Evolutionary conservation across 2,113 vertebrate species (phyloP).

Genomic region (Hoplias malabaricus): DNA sequence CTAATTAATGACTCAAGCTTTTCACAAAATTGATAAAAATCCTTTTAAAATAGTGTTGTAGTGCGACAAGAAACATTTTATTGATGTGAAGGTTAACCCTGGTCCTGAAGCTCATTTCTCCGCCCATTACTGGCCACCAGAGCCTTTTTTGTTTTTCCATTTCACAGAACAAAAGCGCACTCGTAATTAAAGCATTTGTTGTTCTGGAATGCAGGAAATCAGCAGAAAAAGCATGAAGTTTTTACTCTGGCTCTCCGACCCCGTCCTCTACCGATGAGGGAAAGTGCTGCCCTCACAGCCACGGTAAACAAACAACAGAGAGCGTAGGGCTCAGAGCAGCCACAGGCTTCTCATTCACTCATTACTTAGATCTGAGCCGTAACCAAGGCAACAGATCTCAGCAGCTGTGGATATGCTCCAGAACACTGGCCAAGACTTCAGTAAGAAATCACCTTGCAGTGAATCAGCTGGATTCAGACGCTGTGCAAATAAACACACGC

Average conservation of each 20-base stretch:
- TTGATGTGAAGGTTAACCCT: slow-evolving; percentile 9
- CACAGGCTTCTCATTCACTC: slow-evolving; percentile 8
- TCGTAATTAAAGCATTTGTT: not conserved
- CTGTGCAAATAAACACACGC: too few species aligned
- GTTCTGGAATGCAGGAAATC: slow-evolving; percentile 5
- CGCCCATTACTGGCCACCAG: not conserved
- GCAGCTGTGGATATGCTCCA: slow-evolving; percentile 16
- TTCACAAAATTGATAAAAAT: not conserved
- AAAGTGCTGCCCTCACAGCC: not conserved
- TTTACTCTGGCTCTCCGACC: not conserved
- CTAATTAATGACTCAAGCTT: too few species aligned
- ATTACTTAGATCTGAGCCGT: slow-evolving; percentile 48
- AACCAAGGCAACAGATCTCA: slow-evolving; percentile 58
- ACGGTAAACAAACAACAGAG: not conserved
- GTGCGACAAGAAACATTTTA: slow-evolving; percentile 40
- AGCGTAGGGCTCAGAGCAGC: not conserved
- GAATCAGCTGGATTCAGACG: not conserved
- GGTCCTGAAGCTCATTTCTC: not conserved
- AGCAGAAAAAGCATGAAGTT: not conserved
- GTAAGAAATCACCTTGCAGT: not conserved
- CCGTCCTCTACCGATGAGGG: not conserved
- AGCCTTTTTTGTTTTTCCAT: not conserved
- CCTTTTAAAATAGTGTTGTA: not conserved
- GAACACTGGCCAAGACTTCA: not conserved
- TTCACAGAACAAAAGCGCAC: slow-evolving; percentile 13